Percentiles rank a stretch among this genome's conserved stretches.
phyloP scores from a whole-genome alignment of 2,797 vertebrate genomes.

The Margarornis squamiger region DNA sequence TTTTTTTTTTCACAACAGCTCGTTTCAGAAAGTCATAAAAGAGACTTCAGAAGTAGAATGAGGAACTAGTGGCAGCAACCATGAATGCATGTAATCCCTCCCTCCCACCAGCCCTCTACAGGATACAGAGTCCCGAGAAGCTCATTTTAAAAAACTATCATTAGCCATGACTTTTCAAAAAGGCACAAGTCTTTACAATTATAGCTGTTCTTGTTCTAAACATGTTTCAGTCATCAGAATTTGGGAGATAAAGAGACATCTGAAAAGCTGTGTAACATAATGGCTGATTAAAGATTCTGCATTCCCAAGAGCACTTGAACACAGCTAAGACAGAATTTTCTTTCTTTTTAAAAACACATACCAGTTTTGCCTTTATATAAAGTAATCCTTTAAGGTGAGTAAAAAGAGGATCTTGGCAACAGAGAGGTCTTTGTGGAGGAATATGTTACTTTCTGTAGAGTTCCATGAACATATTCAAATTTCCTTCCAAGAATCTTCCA shows the following conservation, averaged over 20 bases:
- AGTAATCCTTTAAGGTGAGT: background rate
- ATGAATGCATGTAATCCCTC: background rate
- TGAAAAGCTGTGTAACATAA: background rate
- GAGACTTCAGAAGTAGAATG: background rate
- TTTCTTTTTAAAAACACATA: background rate
- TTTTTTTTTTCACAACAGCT: background rate
- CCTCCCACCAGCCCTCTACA: conserved; percentile 1
- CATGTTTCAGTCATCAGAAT: conserved; percentile 2
- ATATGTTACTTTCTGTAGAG: conserved; percentile 23
- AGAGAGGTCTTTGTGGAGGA: conserved; percentile 15
- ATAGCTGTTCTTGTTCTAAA: conserved; percentile 34
- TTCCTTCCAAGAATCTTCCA: conserved; percentile 57
- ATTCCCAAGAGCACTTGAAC: background rate
- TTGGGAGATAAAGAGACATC: background rate
- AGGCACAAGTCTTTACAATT: background rate
- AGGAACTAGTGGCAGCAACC: background rate
- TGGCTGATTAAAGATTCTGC: background rate
- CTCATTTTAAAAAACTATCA: conserved; percentile 10
- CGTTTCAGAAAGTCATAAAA: background rate
- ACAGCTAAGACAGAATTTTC: background rate
- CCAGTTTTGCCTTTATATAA: background rate
- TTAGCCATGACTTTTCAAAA: conserved; percentile 47
- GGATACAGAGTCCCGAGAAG: background rate
- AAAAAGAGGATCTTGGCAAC: conserved; percentile 14
- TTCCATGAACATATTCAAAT: conserved; percentile 35